Evolutionary conservation across 1,140 invertebrate species (phyloP).

Genomic region (Procambarus virginalis): DNA sequence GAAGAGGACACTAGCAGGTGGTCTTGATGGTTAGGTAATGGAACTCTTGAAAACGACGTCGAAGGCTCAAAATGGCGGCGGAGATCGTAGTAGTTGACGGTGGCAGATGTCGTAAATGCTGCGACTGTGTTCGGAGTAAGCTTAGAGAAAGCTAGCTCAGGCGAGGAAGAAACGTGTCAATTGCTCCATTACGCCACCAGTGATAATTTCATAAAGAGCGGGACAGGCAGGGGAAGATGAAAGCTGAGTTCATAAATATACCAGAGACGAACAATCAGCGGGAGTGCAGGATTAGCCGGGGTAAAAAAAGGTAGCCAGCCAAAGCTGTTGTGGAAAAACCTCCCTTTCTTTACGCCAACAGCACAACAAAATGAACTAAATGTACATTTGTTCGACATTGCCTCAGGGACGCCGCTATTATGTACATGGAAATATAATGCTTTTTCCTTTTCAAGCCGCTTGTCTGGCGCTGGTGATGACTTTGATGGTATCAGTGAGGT

Average conservation of each 20-base stretch:
- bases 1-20: too few species aligned
- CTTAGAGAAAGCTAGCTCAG: background rate
- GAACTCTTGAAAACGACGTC: too few species aligned
- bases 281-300: slow-evolving; percentile 23
- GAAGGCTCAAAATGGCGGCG: too few species aligned
- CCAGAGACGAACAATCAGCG: background rate
- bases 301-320: background rate
- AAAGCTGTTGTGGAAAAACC: background rate
- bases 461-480: too few species aligned
- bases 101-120: background rate
- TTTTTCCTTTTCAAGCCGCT: too few species aligned
- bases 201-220: background rate
- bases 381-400: background rate
- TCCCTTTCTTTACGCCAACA: background rate
- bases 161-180: background rate
- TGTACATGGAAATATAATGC: background rate
- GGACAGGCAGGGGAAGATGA: background rate
- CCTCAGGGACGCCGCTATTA: background rate
- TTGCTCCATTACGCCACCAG: background rate
- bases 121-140: too few species aligned
- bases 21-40: background rate
- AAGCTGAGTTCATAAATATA: background rate
- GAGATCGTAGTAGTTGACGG: background rate
- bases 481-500: too few species aligned
- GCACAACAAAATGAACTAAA: background rate